Percentiles rank a stretch among this genome's conserved stretches.
These are phyloP conservation scores for Mya arenaria DNA, from an alignment of 1,140 invertebrate species.

Conservation along the genomic window DNA sequence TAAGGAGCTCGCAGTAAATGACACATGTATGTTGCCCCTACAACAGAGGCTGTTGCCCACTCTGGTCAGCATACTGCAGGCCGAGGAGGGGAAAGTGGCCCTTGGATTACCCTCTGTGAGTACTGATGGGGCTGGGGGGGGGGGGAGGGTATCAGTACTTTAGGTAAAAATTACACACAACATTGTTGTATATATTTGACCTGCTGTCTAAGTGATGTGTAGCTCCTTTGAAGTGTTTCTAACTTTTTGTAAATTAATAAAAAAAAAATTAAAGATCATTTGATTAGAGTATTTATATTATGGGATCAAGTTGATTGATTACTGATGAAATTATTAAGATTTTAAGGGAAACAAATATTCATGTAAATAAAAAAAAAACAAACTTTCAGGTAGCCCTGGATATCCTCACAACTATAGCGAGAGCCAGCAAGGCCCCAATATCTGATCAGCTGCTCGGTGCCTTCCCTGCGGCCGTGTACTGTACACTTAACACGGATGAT, in stretches of 20 bases:
- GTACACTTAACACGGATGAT: conserved; percentile 78
- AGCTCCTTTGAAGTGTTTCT: no score
- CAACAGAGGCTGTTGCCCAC: conserved; percentile 88
- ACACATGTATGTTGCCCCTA: conserved; percentile 84
- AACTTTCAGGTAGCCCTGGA: conserved; percentile 79
- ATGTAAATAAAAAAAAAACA: no score
- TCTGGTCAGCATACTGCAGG: conserved; percentile 86
- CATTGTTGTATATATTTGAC: no score
- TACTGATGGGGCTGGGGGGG: no score
- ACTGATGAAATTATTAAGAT: no score
- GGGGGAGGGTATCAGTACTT: no score
- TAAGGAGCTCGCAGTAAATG: conserved; percentile 86
- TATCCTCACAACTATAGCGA: conserved; percentile 75
- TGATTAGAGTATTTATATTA: no score
- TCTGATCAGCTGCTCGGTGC: conserved; percentile 73
- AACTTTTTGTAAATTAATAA: no score
- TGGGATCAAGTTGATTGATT: no score
- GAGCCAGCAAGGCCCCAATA: conserved; percentile 68
- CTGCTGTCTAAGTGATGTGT: background rate
- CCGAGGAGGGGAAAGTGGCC: conserved; percentile 76
- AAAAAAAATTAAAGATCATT: no score
- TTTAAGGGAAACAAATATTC: no score
- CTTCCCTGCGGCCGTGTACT: conserved; percentile 77
- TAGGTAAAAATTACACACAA: no score
- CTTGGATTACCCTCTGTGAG: conserved; percentile 77